Evolutionary conservation across 2,797 vertebrate species (phyloP), one percentile per base, ranked within the genome.

Genomic region (Acomys russatus): DNA sequence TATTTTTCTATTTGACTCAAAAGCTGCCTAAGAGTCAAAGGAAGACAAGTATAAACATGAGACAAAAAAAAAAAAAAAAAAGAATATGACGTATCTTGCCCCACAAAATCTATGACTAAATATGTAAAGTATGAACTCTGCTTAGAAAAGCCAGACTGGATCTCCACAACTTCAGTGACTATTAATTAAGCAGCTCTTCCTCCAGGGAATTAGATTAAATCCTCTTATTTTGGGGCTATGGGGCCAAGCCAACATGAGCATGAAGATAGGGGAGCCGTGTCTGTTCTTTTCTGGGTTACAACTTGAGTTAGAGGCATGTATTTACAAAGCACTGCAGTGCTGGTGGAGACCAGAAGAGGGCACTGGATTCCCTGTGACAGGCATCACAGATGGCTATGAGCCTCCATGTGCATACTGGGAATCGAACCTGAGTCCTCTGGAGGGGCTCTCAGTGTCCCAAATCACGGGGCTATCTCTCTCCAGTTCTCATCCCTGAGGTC

Each of bases 1-100:
- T 94, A 28, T 61, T 85, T 96, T 88, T 66, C 44, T 89, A 94
- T 78, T 94, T 90, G 77, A 94, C 51, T 87, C 84, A 18, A 89
- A 96, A 97, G 56, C 25, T 68, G 18, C 25, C 66, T 35, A 54
- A 86, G 23, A 86, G 18, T 1, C 38, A 95, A 80, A 59, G 33
- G 22, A 92, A 82, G 49, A 89, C 25, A 90, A 74, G 20, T 59
- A 79, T 25, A 71, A 90, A 54, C 6, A n/a, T 2, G 14, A 85
- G 77, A 44, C 44, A 3, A 44, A 44, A 44, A 44, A 44, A 44
- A 44, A 49, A 10, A 88, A 90, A 59, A 35, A 68, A 51, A 85
- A 61, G 54, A 44, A 54, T 0, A 86, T 33, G 91, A 76, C 10
- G 78, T 88, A 73, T 68, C 63, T 73, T 73, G 49, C 6, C 22